These are phyloP conservation scores for Ophion ellenae DNA, from an alignment of 2,888 invertebrate genomes.

Conservation along the genomic window DNA sequence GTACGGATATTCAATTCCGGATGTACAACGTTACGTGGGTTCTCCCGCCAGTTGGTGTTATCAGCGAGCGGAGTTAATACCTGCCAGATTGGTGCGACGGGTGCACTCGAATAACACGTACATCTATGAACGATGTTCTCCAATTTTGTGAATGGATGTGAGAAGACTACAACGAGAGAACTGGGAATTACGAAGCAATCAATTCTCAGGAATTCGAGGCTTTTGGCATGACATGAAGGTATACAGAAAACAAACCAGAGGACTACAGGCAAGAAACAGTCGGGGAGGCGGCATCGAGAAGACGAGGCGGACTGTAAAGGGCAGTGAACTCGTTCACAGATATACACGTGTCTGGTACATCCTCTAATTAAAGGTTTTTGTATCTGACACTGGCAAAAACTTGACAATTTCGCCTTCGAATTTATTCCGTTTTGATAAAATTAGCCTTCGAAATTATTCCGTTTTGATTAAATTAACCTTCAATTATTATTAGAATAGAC, in stretches of 20 bases:
- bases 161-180: slow-evolving; percentile 20
- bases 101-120: slow-evolving; percentile 8
- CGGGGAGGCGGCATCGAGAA: neutral
- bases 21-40: slow-evolving; percentile 67
- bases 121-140: slow-evolving; percentile 27
- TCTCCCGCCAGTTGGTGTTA: slow-evolving; percentile 59
- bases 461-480: neutral
- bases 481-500: neutral
- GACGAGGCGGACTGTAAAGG: slow-evolving; percentile 19
- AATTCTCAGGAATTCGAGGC: slow-evolving; percentile 56
- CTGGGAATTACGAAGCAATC: slow-evolving; percentile 51
- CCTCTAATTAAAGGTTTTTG: neutral
- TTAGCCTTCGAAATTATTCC: neutral
- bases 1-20: slow-evolving; percentile 69
- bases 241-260: slow-evolving; percentile 20
- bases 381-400: neutral
- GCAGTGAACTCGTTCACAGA: neutral
- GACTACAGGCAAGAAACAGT: neutral
- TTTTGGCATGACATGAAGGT: slow-evolving; percentile 38
- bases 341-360: no score
- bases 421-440: neutral
- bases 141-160: slow-evolving; percentile 38
- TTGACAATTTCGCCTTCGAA: neutral
- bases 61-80: slow-evolving; percentile 66
- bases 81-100: slow-evolving; percentile 39